Evolutionary conservation across 2,113 vertebrate genomes (phyloP).

Genomic region (Tetraodon nigroviridis): DNA sequence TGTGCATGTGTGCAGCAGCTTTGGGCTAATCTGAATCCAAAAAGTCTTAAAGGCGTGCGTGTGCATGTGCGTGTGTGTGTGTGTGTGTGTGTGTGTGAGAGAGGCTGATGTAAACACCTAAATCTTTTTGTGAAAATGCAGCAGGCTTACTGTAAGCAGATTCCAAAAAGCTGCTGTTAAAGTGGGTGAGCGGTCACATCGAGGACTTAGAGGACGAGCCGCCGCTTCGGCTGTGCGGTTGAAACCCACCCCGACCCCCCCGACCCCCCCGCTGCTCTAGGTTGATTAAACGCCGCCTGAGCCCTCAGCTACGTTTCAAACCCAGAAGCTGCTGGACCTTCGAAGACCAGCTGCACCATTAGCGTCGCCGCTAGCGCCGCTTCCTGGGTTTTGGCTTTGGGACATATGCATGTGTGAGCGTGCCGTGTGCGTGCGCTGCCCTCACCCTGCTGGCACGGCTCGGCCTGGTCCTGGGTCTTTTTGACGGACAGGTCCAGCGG

Average conservation of each 20-base stretch:
- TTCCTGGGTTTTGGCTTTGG: neutral
- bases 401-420: neutral
- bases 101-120: slow-evolving; percentile 20
- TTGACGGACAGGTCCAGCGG: slow-evolving; percentile 98
- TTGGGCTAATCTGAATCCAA: slow-evolving; percentile 24
- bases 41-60: slow-evolving; percentile 17
- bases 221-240: slow-evolving; percentile 7
- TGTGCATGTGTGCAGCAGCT: neutral
- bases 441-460: slow-evolving; percentile 91
- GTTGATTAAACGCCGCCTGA: slow-evolving; percentile 48
- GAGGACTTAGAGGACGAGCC: slow-evolving; percentile 4
- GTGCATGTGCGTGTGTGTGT: neutral
- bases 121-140: slow-evolving; percentile 42
- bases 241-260: neutral
- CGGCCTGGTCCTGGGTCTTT: slow-evolving; percentile 81
- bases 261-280: slow-evolving; percentile 32
- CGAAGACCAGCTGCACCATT: neutral
- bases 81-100: neutral
- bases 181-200: slow-evolving; percentile 30
- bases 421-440: neutral
- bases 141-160: slow-evolving; percentile 62
- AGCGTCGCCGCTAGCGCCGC: too few species aligned
- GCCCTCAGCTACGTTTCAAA: slow-evolving; percentile 11
- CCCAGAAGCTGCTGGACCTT: neutral
- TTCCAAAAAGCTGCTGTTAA: slow-evolving; percentile 59